phyloP scores from a whole-genome alignment of 2,888 invertebrate species.

The Leptodirus hochenwartii region DNA sequence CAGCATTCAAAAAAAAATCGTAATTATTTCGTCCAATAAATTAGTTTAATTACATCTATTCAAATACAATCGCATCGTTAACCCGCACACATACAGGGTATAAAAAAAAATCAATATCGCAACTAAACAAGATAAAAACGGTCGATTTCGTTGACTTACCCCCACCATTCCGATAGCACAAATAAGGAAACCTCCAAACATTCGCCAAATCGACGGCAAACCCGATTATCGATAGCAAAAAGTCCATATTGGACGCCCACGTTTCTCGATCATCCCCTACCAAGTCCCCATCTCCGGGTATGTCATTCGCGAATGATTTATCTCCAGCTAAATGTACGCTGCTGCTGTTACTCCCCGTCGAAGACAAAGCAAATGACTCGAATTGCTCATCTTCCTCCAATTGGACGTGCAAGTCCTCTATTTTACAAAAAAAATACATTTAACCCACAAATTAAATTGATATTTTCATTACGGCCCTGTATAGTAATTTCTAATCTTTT shows the following conservation, averaged over 20 bases:
- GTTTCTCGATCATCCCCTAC: constrained; percentile 48
- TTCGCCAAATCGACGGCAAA: constrained; percentile 75
- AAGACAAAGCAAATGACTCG: constrained; percentile 25
- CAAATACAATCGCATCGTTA: no score
- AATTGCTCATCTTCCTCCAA: constrained; percentile 27
- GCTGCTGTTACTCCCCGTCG: no score
- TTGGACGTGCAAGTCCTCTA: constrained; percentile 29
- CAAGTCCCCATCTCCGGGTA: constrained; percentile 12
- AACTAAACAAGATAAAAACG: no score
- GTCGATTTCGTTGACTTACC: no score
- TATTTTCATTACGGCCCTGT: no score
- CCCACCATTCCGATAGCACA: constrained; percentile 62
- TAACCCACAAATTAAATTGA: background rate
- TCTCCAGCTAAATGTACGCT: constrained; percentile 26
- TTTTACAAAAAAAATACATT: background rate
- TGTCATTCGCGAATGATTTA: constrained; percentile 19
- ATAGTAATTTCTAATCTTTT: no score
- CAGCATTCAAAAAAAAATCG: no score
- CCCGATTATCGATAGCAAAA: constrained; percentile 66
- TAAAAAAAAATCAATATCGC: no score
- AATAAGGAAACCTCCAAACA: constrained; percentile 70
- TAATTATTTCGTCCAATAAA: no score
- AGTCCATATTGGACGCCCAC: constrained; percentile 67
- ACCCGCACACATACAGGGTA: no score
- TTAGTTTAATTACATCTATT: no score